Evolutionary conservation across 2,113 vertebrate species (phyloP).

Genomic region (Talpa occidentalis): DNA sequence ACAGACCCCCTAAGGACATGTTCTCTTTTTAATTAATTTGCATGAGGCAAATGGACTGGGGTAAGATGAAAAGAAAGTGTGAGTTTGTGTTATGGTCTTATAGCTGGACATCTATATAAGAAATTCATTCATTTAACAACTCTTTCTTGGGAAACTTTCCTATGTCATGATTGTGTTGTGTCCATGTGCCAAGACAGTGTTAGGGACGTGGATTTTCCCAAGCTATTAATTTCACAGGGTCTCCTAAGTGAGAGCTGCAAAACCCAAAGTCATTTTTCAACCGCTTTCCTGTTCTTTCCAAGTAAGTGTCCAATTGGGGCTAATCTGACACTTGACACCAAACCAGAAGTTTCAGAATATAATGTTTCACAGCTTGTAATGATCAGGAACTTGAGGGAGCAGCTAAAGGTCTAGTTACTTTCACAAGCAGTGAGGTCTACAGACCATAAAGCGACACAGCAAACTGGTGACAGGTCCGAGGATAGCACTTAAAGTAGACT

Average conservation of each 20-base stretch:
- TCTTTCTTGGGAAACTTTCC: not conserved
- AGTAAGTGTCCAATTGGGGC: not conserved
- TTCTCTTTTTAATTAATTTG: not conserved
- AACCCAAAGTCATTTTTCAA: not conserved
- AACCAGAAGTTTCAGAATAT: constrained; percentile 9
- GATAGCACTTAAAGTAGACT: not conserved
- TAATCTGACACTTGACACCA: not conserved
- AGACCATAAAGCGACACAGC: not conserved
- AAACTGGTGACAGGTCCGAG: not conserved
- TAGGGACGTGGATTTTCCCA: not conserved
- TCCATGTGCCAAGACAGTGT: not conserved
- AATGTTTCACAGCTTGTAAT: not conserved
- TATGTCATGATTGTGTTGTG: not conserved
- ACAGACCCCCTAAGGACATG: not conserved
- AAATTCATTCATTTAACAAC: not conserved
- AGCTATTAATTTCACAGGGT: not conserved
- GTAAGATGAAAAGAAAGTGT: not conserved
- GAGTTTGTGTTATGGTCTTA: not conserved
- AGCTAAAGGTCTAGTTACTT: not conserved
- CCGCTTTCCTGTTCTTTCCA: not conserved
- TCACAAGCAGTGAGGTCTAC: not conserved
- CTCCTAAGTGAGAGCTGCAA: not conserved
- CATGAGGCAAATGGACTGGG: not conserved
- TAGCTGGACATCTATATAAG: not conserved
- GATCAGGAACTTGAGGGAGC: not conserved